Percentiles rank a stretch among this genome's conserved stretches.
Conservation (phyloP, 2,888 invertebrate genomes). For the Trilocha varians region DNA sequence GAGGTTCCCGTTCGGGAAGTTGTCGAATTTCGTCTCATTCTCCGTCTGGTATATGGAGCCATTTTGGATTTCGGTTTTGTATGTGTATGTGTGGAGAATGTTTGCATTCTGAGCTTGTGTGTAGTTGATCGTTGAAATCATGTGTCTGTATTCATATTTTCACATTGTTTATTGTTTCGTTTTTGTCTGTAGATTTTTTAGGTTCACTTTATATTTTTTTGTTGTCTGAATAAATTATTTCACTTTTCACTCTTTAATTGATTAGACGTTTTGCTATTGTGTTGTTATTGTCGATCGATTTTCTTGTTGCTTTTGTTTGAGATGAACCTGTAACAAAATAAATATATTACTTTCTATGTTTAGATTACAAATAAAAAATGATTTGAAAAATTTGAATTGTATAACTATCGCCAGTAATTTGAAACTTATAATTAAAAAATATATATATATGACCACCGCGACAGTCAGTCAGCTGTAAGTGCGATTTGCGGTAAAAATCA, state of each 20-base stretch:
- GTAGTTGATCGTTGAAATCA: conserved; percentile 60
- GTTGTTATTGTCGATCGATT: no score
- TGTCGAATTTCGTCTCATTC: conserved; percentile 19
- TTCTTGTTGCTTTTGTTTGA: no score
- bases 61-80: conserved; percentile 23
- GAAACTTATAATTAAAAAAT: no score
- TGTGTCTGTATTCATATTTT: conserved; percentile 51
- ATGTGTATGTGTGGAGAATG: conserved; percentile 21
- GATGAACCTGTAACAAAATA: no score
- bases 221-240: background rate
- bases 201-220: background rate
- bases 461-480: no score
- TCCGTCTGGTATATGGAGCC: conserved; percentile 30
- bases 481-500: no score
- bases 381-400: no score
- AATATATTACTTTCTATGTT: no score
- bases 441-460: no score
- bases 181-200: background rate
- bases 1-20: conserved; percentile 27
- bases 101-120: conserved; percentile 43
- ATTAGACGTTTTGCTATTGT: no score
- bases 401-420: no score
- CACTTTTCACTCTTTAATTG: background rate
- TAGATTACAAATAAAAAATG: no score
- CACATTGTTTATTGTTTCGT: conserved; percentile 34